phyloP scores from a whole-genome alignment of 2,888 invertebrate genomes.

The Zootermopsis nevadensis region DNA sequence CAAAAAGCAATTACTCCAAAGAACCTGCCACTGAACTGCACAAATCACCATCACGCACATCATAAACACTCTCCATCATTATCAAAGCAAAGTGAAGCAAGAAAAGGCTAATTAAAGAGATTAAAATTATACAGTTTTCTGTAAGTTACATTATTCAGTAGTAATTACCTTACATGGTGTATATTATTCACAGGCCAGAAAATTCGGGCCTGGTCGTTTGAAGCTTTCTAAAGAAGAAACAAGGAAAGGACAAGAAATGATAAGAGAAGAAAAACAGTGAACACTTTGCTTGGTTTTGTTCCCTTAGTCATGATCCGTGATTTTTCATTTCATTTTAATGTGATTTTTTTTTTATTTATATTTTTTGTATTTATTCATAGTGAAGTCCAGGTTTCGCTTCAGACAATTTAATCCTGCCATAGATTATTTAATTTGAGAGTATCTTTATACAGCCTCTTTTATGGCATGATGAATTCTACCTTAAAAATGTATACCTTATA shows the following conservation, averaged over 20 bases:
- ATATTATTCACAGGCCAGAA: conserved; percentile 5
- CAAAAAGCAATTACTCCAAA: conserved; percentile 52
- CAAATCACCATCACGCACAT: conserved; percentile 16
- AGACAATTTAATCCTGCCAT: neutral
- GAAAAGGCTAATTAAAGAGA: neutral
- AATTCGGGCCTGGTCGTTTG: conserved; percentile 23
- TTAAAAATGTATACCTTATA: too few species aligned
- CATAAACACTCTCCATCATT: neutral
- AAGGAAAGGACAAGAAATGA: neutral
- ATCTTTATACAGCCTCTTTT: too few species aligned
- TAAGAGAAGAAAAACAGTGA: conserved; percentile 14
- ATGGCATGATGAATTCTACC: too few species aligned
- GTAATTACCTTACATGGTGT: neutral
- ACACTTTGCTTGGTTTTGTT: conserved; percentile 1
- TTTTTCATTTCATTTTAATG: conserved; percentile 6
- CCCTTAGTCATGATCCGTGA: conserved; percentile 24
- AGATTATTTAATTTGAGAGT: too few species aligned
- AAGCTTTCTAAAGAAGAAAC: neutral
- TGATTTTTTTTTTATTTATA: conserved; percentile 16
- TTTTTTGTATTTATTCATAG: conserved; percentile 5
- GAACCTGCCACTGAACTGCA: neutral
- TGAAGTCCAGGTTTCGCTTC: neutral
- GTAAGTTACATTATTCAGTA: neutral
- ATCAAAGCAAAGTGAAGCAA: conserved; percentile 22
- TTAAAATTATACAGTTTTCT: neutral